Evolutionary conservation across 1,140 invertebrate species (phyloP), one percentile per base, ranked within the genome.

Genomic region (Adelges cooleyi): DNA sequence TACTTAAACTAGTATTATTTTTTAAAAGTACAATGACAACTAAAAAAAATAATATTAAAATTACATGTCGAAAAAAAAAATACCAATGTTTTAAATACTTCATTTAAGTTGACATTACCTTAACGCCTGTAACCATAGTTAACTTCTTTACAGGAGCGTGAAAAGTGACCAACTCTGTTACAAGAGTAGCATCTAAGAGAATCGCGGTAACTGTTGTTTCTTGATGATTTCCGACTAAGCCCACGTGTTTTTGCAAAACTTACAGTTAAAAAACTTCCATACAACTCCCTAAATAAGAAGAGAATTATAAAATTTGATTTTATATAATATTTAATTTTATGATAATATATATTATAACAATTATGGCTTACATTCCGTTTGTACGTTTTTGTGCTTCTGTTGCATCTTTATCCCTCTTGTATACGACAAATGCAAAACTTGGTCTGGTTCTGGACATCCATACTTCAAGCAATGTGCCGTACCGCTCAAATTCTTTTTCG

Each of bases 401-500:
- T 13, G 67, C 67, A 66, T 68, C 67, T 51, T 66, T 53, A 46
- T 62, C 52, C n/a, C 66, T 66, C 42, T 66, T 54, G 36, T 54
- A 68, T 0, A 68, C 67, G 33, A 68, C 67, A 52, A 68, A 68
- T 23, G 67, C 67, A 46, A 68, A 68, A 29, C 65, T 52, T 51
- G 67, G 67, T 49, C 54, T 53, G 17, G 67, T 56, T 56, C 52
- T 66, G 15, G 67, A 66, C 46, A 66, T 54, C 67, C 67, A 68
- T 38, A 68, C 67, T 59, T 68, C 67, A 23, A 66, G 46, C 29
- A 68, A 36, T 51, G 49, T 53, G 20, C 67, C 67, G 62, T 66
- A 68, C 13, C 66, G 50, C 52, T 68, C 67, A 54, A 68, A 68
- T 3, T 49, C 44, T 44, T 52, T 42, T 52, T 66, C 65, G 13